Conservation (phyloP, 2,113 vertebrate species). For the Silurus glanis region DNA sequence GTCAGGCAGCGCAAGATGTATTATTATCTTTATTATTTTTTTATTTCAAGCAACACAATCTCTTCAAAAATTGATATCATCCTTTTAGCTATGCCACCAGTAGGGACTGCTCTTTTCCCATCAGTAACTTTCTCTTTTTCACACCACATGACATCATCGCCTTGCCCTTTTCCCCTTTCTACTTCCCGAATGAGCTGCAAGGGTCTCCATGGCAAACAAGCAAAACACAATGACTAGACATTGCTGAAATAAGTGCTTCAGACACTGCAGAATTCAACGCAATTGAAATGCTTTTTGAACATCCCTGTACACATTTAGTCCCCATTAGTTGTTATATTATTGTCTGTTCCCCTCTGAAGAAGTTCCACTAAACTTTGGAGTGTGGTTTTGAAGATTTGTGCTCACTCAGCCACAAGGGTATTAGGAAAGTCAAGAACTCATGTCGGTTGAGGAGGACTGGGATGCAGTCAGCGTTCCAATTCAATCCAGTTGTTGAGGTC, state of each 20-base stretch:
- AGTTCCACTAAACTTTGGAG: too few species aligned
- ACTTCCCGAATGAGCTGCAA: slow-evolving; percentile 2
- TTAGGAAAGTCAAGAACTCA: too few species aligned
- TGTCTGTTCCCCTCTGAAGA: too few species aligned
- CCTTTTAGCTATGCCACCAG: slow-evolving; percentile 22
- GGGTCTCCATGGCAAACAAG: neutral
- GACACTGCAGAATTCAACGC: neutral
- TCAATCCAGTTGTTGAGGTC: too few species aligned
- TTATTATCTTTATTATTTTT: neutral
- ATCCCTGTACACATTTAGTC: too few species aligned
- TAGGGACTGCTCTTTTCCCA: slow-evolving; percentile 36
- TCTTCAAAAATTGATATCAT: neutral
- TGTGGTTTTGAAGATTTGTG: too few species aligned
- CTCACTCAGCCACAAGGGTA: too few species aligned
- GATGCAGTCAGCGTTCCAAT: too few species aligned
- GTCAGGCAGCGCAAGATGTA: neutral
- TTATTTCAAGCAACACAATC: neutral
- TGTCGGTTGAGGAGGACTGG: too few species aligned
- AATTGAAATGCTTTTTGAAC: too few species aligned
- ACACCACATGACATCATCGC: neutral
- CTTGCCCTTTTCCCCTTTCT: neutral
- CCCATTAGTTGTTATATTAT: too few species aligned
- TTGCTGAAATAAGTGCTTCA: slow-evolving; percentile 13
- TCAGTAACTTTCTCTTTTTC: neutral
- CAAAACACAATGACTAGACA: slow-evolving; percentile 11